Base-by-base conservation (phyloP, 2,797 vertebrate species). In the Tympanoctomys barrerae region DNA sequence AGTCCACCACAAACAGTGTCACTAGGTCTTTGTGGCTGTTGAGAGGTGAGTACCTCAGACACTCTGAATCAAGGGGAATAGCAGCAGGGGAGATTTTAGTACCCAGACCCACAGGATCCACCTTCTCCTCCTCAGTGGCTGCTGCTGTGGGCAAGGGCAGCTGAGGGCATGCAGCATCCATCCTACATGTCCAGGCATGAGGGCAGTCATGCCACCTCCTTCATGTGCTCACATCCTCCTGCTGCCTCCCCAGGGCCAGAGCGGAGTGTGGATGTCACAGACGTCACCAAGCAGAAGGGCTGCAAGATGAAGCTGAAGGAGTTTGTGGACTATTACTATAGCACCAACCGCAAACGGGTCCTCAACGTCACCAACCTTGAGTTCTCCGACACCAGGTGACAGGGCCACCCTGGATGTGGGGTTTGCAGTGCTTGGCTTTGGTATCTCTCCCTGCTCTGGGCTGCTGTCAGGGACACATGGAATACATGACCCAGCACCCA, bases 291-390 rank as follows among this genome's bases (percentile, higher is more conserved):
- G 97, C 99, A 99, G 98, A 99, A 99, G 0, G 99, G 99, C 96
- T 99, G 99, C 98, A 99, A 99, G 98, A 99, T 99, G 99, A 99
- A 99, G 97, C 98, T 99, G 36, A 99, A 99, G 98, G 99, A 99
- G 97, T 99, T 99, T 98, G 99, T 99, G n/a, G 99, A 99, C 98
- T 99, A 99, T 95, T 99, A 99, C 98, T 99, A 99, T 97, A 99
- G 99, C 98, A 99, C 99, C 91, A 99, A 99, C 99, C 99, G 99
- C 94, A 99, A 99, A 98, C 99, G 99, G 82, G 99, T 99, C 73
- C 99, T 99, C 96, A 99, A 99, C 0, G 99, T 99, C 97, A 99
- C 99, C 97, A 99, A 99, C 98, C 98, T 99, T 57, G 99, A 99
- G 97, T 99, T 99, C 98, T 99, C 99, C 0, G 99, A 99, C 97